Evolutionary conservation across 1,140 invertebrate species (phyloP).

Genomic region (Eumaeus atala): DNA sequence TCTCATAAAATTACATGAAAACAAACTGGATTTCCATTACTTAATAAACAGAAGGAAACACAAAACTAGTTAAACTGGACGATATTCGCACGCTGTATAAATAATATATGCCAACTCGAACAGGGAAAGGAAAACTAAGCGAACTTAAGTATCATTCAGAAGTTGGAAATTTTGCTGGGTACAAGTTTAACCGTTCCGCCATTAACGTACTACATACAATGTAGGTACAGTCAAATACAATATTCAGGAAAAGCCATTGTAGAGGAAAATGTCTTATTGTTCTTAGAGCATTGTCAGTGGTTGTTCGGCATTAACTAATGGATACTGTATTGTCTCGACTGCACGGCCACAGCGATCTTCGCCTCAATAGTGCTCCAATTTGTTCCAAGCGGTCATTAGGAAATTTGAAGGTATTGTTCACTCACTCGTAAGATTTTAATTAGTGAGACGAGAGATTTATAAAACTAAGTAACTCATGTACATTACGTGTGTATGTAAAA

Average conservation of each 20-base stretch:
- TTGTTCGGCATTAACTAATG: constrained; percentile 59
- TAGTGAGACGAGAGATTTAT: no score
- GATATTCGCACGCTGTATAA: neutral
- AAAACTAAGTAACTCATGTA: no score
- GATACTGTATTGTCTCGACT: constrained; percentile 57
- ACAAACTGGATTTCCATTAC: no score
- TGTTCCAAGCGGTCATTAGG: no score
- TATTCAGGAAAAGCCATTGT: constrained; percentile 67
- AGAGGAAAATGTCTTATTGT: constrained; percentile 62
- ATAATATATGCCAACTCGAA: constrained; percentile 39
- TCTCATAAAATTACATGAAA: no score
- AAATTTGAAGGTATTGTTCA: constrained; percentile 15
- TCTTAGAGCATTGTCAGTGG: constrained; percentile 48
- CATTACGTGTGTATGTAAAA: no score
- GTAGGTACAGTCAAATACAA: constrained; percentile 58
- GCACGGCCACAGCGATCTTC: constrained; percentile 37
- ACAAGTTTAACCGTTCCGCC: constrained; percentile 43
- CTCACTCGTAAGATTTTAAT: neutral
- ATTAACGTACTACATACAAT: constrained; percentile 48
- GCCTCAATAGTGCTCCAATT: constrained; percentile 22
- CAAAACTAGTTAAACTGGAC: neutral
- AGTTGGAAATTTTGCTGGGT: constrained; percentile 41
- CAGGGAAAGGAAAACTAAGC: constrained; percentile 33
- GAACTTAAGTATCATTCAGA: constrained; percentile 46
- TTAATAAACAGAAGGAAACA: neutral